Conservation (phyloP, 1,140 invertebrate genomes). For the Galendromus occidentalis region DNA sequence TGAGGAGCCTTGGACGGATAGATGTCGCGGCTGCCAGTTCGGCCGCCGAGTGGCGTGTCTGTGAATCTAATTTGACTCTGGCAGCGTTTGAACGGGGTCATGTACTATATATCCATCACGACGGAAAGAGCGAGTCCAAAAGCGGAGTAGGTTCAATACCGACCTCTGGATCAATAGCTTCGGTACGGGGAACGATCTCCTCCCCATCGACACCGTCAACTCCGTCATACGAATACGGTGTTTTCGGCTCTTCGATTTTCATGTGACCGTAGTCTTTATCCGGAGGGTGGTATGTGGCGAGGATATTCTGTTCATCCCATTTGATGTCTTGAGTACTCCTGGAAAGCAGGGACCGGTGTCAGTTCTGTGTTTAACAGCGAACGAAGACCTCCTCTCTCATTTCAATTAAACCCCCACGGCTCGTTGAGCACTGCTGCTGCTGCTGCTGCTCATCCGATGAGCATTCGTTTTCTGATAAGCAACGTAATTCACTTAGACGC, state of each 20-base stretch:
- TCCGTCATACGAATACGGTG: conserved; percentile 62
- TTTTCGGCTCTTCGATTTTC: conserved; percentile 97
- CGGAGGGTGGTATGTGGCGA: conserved; percentile 86
- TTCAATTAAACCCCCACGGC: neutral
- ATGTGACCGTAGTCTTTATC: conserved; percentile 99
- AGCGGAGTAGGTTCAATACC: neutral
- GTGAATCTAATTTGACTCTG: too few relatives aligned
- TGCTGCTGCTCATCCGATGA: too few relatives aligned
- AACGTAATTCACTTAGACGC: too few relatives aligned
- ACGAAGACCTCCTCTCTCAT: neutral
- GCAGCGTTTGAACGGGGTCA: too few relatives aligned
- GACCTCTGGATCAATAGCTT: neutral
- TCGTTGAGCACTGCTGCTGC: neutral
- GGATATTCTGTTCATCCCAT: conserved; percentile 98
- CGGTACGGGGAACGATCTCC: conserved; percentile 21
- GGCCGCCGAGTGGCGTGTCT: too few relatives aligned
- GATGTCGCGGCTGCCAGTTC: too few relatives aligned
- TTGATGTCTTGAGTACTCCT: conserved; percentile 39
- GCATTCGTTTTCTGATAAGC: too few relatives aligned
- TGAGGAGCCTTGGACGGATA: too few relatives aligned
- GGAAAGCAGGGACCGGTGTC: neutral
- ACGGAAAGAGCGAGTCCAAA: too few relatives aligned
- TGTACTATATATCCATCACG: too few relatives aligned
- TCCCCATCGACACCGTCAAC: conserved; percentile 32
- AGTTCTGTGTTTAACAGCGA: neutral